Evolutionary conservation across 2,888 invertebrate genomes (phyloP).

Genomic region (Callimorpha dominula): DNA sequence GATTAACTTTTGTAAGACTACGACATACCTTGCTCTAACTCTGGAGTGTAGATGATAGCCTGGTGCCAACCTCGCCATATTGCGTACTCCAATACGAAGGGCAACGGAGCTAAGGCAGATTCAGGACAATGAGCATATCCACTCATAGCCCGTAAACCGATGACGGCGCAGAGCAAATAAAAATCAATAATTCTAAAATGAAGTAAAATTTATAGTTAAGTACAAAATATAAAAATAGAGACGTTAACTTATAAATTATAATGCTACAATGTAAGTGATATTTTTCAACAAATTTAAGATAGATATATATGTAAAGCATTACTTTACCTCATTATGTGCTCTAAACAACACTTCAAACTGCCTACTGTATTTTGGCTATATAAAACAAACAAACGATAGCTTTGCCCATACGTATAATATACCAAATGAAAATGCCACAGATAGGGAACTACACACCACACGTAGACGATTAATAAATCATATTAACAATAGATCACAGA

Average conservation of each 20-base stretch:
- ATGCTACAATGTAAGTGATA: not conserved
- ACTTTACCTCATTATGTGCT: not conserved
- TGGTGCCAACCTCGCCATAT: conserved; percentile 86
- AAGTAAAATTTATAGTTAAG: not conserved
- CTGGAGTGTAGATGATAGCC: conserved; percentile 77
- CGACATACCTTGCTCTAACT: conserved; percentile 65
- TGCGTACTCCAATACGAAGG: conserved; percentile 83
- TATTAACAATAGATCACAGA: conserved; percentile 3
- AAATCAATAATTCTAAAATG: not conserved
- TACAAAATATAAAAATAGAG: not conserved
- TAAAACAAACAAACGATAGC: not conserved
- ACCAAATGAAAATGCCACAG: not conserved
- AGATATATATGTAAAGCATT: not conserved
- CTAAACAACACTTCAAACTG: not conserved
- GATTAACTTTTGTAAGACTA: not conserved
- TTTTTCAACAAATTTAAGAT: not conserved
- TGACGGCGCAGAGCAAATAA: conserved; percentile 1
- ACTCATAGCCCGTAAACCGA: not conserved
- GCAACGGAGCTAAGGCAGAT: conserved; percentile 62
- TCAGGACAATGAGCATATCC: conserved; percentile 56
- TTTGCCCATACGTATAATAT: not conserved
- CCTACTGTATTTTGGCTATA: not conserved
- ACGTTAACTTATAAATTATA: not conserved
- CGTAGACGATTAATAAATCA: conserved; percentile 1
- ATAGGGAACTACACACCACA: not conserved